Evolutionary conservation across 1,140 invertebrate species (phyloP).

Genomic region (Alviniconcha marisindica): DNA sequence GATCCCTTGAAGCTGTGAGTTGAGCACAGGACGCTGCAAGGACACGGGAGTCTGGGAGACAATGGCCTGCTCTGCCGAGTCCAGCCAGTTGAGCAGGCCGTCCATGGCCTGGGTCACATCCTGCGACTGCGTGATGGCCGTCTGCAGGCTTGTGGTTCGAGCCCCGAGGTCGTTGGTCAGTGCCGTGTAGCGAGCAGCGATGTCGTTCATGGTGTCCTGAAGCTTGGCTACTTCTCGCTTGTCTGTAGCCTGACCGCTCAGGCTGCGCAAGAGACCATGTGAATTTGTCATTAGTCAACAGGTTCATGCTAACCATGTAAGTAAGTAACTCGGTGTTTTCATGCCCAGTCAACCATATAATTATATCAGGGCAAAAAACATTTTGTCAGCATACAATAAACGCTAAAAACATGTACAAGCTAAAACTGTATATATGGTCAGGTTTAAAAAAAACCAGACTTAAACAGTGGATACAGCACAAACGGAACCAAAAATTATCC

Average conservation of each 20-base stretch:
- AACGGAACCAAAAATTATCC: too few relatives aligned
- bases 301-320: too few relatives aligned
- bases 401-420: too few relatives aligned
- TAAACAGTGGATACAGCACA: too few relatives aligned
- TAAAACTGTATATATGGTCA: too few relatives aligned
- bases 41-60: constrained; percentile 88
- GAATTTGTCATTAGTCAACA: too few relatives aligned
- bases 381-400: too few relatives aligned
- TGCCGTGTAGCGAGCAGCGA: constrained; percentile 84
- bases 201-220: constrained; percentile 86
- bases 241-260: constrained; percentile 28
- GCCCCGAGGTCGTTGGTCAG: constrained; percentile 79
- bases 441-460: too few relatives aligned
- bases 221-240: constrained; percentile 84
- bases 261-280: not conserved
- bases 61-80: constrained; percentile 86
- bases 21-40: constrained; percentile 90
- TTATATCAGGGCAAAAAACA: too few relatives aligned
- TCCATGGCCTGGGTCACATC: constrained; percentile 96
- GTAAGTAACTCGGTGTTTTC: too few relatives aligned
- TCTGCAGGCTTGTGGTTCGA: constrained; percentile 77
- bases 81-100: constrained; percentile 89
- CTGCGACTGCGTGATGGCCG: constrained; percentile 93
- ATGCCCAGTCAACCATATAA: too few relatives aligned
- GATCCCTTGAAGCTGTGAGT: constrained; percentile 92